A percentile compares a stretch with the other conserved stretches of the same genome.
phyloP scores from a whole-genome alignment of 2,113 vertebrate species.

The Leuciscus idus region DNA sequence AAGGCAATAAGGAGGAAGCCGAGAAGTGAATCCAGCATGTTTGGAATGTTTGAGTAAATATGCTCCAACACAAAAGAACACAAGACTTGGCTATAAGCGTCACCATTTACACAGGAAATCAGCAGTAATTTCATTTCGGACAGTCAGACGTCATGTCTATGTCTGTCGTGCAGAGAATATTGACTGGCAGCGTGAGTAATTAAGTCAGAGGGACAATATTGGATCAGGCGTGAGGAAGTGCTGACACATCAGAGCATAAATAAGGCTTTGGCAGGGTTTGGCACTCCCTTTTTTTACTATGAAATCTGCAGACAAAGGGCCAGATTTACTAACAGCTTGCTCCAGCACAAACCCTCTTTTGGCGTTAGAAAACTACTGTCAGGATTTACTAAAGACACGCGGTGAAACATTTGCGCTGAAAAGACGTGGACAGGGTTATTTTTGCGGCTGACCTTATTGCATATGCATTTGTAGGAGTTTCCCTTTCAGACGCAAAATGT shows the following conservation, averaged over 20 bases:
- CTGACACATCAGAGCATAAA: conserved; percentile 75
- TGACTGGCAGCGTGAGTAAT: conserved; percentile 71
- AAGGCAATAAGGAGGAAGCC: background rate
- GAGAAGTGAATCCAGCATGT: background rate
- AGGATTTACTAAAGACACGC: no score
- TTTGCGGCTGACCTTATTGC: no score
- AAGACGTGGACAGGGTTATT: no score
- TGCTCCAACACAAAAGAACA: conserved; percentile 32
- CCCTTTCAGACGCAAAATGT: no score
- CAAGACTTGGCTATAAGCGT: background rate
- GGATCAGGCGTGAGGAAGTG: conserved; percentile 67
- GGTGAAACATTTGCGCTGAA: no score
- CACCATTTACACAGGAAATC: conserved; percentile 60
- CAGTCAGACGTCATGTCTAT: conserved; percentile 62
- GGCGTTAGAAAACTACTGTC: no score
- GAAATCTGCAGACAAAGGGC: background rate
- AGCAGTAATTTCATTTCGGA: conserved; percentile 73
- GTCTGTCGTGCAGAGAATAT: conserved; percentile 71
- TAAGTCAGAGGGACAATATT: conserved; percentile 61
- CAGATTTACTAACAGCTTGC: no score
- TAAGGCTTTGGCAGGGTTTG: conserved; percentile 59
- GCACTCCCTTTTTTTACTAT: background rate
- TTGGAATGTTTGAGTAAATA: background rate
- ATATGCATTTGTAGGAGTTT: no score
- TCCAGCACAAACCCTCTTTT: no score